phyloP scores from a whole-genome alignment of 1,140 invertebrate species.

The Microplitis mediator region DNA sequence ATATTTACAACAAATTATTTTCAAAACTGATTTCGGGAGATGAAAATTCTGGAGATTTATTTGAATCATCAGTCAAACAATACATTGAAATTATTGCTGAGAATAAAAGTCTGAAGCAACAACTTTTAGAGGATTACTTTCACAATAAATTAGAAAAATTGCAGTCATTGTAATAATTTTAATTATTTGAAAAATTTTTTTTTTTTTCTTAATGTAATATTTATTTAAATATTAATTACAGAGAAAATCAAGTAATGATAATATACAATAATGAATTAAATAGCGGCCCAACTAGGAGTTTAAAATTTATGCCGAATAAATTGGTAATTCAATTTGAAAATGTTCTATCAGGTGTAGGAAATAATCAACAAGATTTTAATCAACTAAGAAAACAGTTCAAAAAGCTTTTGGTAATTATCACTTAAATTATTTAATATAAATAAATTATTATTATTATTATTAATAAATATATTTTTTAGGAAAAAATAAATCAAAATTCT shows the following conservation, averaged over 20 bases:
- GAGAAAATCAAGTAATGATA: constrained; percentile 33
- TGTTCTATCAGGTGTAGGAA: constrained; percentile 30
- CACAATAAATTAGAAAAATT: constrained; percentile 23
- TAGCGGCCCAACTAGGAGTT: constrained; percentile 42
- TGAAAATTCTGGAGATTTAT: constrained; percentile 27
- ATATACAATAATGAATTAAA: constrained; percentile 37
- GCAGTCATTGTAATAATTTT: constrained; percentile 22
- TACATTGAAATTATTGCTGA: constrained; percentile 36
- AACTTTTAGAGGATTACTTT: constrained; percentile 9
- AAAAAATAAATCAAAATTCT: constrained; percentile 34
- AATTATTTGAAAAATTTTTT: not conserved
- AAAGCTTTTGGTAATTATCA: constrained; percentile 42
- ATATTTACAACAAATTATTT: constrained; percentile 50
- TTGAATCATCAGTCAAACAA: constrained; percentile 38
- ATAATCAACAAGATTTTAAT: constrained; percentile 36
- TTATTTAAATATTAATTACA: constrained; percentile 22
- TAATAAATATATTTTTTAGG: constrained; percentile 37
- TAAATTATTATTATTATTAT: constrained; percentile 6
- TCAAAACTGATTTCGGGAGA: constrained; percentile 40
- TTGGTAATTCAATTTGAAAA: constrained; percentile 35
- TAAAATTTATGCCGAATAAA: constrained; percentile 35
- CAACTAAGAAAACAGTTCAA: constrained; percentile 47
- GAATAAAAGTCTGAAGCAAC: constrained; percentile 34
- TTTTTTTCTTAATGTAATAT: not conserved
- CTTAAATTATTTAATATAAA: constrained; percentile 11